Evolutionary conservation across 2,797 vertebrate genomes (phyloP).

Genomic region (Etheostoma nigrum): DNA sequence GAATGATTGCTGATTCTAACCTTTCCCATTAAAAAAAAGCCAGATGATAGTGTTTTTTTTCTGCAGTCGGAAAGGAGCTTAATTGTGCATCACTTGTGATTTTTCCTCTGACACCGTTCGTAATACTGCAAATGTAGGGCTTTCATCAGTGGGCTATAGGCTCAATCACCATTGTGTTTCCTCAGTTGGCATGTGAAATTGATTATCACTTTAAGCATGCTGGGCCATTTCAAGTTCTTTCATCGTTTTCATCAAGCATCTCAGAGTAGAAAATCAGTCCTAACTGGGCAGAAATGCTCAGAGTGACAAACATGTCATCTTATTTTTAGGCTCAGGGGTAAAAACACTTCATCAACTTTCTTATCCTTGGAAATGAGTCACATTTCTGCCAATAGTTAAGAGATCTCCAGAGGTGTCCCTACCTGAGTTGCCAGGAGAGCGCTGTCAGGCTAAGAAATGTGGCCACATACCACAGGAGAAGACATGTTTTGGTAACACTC

Average conservation of each 20-base stretch:
- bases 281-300: background rate
- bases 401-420: conserved; percentile 42
- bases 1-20: no score
- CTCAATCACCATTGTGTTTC: no score
- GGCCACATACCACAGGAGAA: conserved; percentile 3
- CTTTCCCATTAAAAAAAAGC: no score
- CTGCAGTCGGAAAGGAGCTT: no score
- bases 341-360: conserved; percentile 42
- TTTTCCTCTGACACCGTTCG: no score
- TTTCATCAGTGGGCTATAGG: no score
- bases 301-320: background rate
- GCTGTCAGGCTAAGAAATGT: conserved; percentile 31
- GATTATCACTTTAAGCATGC: no score
- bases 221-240: background rate
- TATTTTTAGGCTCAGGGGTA: conserved; percentile 23
- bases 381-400: conserved; percentile 28
- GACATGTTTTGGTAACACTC: conserved; percentile 23
- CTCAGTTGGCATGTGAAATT: no score
- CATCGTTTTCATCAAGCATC: conserved; percentile 3
- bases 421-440: conserved; percentile 20
- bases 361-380: conserved; percentile 32
- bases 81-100: no score
- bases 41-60: no score
- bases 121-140: no score
- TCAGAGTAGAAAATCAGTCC: background rate